Base-by-base conservation (phyloP, 2,888 invertebrate species). In the Agrilus cyanescens region DNA sequence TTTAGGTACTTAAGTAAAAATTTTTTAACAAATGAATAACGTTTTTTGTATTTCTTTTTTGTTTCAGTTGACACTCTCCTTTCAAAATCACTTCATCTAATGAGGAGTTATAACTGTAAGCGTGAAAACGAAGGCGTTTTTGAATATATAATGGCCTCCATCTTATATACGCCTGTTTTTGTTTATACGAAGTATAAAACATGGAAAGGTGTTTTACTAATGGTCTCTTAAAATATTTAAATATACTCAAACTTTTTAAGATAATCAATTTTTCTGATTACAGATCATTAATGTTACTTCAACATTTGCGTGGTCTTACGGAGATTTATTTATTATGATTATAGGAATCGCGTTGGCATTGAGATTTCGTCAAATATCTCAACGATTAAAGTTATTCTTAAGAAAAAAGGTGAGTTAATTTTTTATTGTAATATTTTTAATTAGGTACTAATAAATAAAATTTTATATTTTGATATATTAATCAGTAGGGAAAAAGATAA, bases 241-340 rank as follows among this genome's bases (percentile, higher is more conserved):
- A n/a, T 2, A 2, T 5, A 14, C 13, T 13, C 14, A 35, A 30
- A 12, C 16, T n/a, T 7, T 14, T 15, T 31, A 29, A 38, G 33
- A 32, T n/a, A 3, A 54, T 57, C 2, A 25, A 10, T 25, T 25
- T 25, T 25, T 25, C 10, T 2, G 10, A 8, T 25, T 25, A 46
- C 46, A 62, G 61, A 40, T 59, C 8, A 42, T 58, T n/a, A 54
- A 55, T 36, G 32, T 57, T 6, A 50, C 57, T 10, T 47, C 56
- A 4, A 53, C 57, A 20, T 52, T 63, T 34, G 51, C 53, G 14
- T 62, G 60, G 60, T 53, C 56, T 12, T 57, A 55, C 37, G 58
- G 53, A 32, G 64, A 65, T 52, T 45, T 63, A 36, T 63, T 64
- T 45, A 59, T 65, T 15, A 60, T 65, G 45, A 32, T 59, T 34